A percentile compares a stretch with the other conserved stretches of the same genome.
phyloP scores from a whole-genome alignment of 1,140 invertebrate species.

The Conus betulinus region DNA sequence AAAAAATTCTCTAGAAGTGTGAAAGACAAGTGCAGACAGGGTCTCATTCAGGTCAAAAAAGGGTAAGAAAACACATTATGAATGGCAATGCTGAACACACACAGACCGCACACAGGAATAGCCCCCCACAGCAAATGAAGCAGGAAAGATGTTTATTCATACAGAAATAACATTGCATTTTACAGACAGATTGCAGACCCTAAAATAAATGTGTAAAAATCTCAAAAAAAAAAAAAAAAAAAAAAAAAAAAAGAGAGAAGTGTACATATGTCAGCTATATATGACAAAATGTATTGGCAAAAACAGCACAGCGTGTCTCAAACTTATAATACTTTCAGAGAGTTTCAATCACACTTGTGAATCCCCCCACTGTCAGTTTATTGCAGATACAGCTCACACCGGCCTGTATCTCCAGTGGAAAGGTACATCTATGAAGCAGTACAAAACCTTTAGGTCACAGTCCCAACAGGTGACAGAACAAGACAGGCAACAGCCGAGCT shows the following conservation, averaged over 20 bases:
- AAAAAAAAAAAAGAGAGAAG: neutral
- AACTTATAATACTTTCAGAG: neutral
- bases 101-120: neutral
- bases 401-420: too few species aligned
- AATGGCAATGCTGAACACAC: neutral
- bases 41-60: neutral
- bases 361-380: neutral
- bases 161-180: neutral
- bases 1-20: neutral
- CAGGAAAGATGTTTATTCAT: neutral
- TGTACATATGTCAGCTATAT: neutral
- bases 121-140: neutral
- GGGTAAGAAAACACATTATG: neutral
- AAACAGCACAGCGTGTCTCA: neutral
- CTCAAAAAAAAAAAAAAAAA: neutral
- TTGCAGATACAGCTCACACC: neutral
- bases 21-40: slow-evolving; percentile 1
- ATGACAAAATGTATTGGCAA: neutral
- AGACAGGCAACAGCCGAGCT: too few species aligned
- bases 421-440: too few species aligned
- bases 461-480: too few species aligned
- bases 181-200: neutral
- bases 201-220: neutral
- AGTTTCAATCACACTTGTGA: neutral
- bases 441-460: too few species aligned